Conservation (phyloP, 2,797 vertebrate species). For the Phalanger gymnotis region DNA sequence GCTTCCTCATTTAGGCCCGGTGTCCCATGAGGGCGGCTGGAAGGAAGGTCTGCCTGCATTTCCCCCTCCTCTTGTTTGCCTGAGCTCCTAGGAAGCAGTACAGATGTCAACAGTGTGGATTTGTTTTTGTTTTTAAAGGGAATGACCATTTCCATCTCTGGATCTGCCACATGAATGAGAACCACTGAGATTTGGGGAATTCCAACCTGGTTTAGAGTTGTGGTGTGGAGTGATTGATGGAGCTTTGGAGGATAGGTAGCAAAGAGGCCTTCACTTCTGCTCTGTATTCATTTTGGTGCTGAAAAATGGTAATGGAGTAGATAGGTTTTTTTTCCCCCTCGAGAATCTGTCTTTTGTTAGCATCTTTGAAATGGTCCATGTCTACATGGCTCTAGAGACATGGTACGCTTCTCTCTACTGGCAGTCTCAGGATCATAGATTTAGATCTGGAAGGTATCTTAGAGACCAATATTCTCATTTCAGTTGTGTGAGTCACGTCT, state of each 20-base stretch:
- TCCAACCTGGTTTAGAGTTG: constrained; percentile 23
- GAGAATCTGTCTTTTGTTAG: constrained; percentile 35
- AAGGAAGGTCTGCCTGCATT: neutral
- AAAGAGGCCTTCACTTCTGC: constrained; percentile 34
- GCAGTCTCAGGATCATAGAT: neutral
- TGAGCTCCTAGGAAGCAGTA: neutral
- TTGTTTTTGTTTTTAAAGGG: constrained; percentile 35
- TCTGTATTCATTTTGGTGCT: neutral
- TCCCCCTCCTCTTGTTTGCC: neutral
- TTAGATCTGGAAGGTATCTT: neutral
- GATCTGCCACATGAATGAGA: constrained; percentile 23
- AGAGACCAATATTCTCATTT: neutral
- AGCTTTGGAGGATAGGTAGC: neutral
- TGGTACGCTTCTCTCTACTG: neutral
- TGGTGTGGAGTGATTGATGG: neutral
- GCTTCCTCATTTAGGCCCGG: neutral
- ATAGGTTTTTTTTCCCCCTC: neutral
- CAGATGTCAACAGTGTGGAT: neutral
- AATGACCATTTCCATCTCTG: constrained; percentile 9
- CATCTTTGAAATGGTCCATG: constrained; percentile 1
- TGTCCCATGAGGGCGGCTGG: neutral
- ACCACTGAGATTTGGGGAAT: neutral
- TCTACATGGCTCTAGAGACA: neutral
- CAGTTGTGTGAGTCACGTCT: neutral
- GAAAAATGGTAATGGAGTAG: neutral